phyloP scores from a whole-genome alignment of 2,888 invertebrate genomes.

The Hirudinaria manillensis region DNA sequence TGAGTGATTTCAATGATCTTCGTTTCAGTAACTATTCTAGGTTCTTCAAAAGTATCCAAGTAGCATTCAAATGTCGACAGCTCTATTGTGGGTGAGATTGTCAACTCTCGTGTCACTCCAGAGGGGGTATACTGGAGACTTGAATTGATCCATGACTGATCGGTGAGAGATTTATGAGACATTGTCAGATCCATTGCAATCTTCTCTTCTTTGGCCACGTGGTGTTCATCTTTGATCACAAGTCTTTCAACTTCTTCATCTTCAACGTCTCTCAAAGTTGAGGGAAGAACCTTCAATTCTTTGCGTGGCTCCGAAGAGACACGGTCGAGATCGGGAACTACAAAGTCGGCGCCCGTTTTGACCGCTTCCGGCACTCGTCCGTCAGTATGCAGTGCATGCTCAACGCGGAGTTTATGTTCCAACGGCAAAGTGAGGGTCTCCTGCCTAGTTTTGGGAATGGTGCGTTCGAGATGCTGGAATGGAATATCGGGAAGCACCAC shows the following conservation, averaged over 20 bases:
- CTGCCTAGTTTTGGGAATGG: not conserved
- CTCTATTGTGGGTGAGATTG: slow-evolving; percentile 23
- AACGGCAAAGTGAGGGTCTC: slow-evolving; percentile 1
- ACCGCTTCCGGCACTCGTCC: slow-evolving; percentile 21
- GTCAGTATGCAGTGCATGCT: not conserved
- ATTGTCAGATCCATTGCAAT: not conserved
- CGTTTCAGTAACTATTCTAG: slow-evolving; percentile 8
- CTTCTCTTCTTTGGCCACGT: slow-evolving; percentile 8
- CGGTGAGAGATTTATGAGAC: not conserved
- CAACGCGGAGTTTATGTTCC: not conserved
- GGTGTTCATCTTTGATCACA: not conserved
- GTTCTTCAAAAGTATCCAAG: slow-evolving; percentile 2
- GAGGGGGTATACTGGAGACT: slow-evolving; percentile 4
- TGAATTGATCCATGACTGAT: slow-evolving; percentile 20
- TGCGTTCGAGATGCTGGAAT: not conserved
- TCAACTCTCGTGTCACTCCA: slow-evolving; percentile 6
- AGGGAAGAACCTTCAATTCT: not conserved
- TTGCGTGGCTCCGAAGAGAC: not conserved
- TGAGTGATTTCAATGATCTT: slow-evolving; percentile 6
- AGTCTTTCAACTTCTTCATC: slow-evolving; percentile 7
- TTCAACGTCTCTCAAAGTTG: not conserved
- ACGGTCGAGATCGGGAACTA: not conserved
- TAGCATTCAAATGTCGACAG: slow-evolving; percentile 25
- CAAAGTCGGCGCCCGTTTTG: slow-evolving; percentile 4
- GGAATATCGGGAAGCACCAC: slow-evolving; percentile 14